Evolutionary conservation across 2,113 vertebrate species (phyloP).

Genomic region (Petaurus breviceps): DNA sequence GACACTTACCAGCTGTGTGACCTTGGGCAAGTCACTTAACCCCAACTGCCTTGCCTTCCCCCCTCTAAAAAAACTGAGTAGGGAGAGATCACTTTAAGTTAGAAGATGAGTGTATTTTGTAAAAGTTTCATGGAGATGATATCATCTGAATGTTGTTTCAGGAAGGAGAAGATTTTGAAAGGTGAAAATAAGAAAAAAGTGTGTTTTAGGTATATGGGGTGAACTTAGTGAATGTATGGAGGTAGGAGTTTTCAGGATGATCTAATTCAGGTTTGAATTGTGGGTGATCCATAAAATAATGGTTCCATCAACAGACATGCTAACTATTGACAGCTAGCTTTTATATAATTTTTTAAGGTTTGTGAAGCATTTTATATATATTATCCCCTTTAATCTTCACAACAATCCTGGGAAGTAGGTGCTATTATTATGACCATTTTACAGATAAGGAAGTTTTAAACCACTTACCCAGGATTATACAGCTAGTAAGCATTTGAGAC

Average conservation of each 20-base stretch:
- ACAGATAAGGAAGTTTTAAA: not conserved
- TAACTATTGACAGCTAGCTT: not conserved
- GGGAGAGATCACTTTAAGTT: not conserved
- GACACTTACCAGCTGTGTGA: too few relatives aligned
- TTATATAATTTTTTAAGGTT: not conserved
- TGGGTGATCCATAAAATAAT: not conserved
- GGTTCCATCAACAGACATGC: not conserved
- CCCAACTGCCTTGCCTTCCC: too few relatives aligned
- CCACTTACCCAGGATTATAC: not conserved
- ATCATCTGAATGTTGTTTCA: not conserved
- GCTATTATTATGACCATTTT: not conserved
- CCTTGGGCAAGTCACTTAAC: too few relatives aligned
- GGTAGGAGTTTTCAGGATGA: not conserved
- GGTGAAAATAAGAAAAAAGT: not conserved
- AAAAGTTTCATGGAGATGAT: not conserved
- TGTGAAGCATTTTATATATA: not conserved
- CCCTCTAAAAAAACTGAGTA: not conserved
- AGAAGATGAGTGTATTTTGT: not conserved
- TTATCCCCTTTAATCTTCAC: not conserved
- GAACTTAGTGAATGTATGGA: not conserved
- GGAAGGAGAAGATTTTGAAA: not conserved
- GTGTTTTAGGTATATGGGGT: not conserved
- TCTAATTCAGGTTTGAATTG: not conserved
- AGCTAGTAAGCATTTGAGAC: not conserved
- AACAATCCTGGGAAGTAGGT: not conserved